phyloP scores from a whole-genome alignment of 2,113 vertebrate species.

The Gymnorhina tibicen region DNA sequence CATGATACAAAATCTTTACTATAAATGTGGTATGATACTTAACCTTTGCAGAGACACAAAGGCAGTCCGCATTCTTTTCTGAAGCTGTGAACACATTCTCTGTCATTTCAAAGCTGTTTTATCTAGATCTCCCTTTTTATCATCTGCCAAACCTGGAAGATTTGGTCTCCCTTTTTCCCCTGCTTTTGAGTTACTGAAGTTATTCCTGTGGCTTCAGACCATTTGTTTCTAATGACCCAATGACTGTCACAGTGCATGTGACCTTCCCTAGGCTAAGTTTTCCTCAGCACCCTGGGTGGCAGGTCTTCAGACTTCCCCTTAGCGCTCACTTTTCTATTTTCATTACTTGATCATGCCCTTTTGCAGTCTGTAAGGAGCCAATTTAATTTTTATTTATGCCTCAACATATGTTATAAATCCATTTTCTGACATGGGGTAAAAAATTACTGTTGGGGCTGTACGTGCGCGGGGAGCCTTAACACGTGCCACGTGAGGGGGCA shows the following conservation, averaged over 20 bases:
- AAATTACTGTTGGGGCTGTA: not conserved
- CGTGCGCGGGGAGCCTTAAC: rapidly evolving
- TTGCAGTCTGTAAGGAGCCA: not conserved
- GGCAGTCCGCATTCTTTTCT: not conserved
- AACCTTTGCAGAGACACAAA: not conserved
- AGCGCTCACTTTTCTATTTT: not conserved
- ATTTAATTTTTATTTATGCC: not conserved
- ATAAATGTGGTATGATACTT: not conserved
- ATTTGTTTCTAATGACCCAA: not conserved
- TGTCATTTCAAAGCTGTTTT: not conserved
- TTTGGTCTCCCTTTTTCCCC: not conserved
- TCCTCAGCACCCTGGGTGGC: not conserved
- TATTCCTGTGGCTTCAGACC: not conserved
- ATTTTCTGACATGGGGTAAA: not conserved
- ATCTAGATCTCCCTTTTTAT: not conserved
- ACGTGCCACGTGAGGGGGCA: rapidly evolving
- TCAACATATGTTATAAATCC: not conserved
- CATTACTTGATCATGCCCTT: not conserved
- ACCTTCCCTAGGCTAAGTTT: not conserved
- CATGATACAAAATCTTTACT: not conserved
- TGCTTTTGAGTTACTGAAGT: not conserved
- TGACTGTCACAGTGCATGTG: not conserved
- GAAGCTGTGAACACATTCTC: not conserved
- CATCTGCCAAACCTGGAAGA: not conserved
- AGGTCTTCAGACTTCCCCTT: not conserved